Evolutionary conservation across 2,888 invertebrate species (phyloP).

Genomic region (Macrostomum cliftonense): DNA sequence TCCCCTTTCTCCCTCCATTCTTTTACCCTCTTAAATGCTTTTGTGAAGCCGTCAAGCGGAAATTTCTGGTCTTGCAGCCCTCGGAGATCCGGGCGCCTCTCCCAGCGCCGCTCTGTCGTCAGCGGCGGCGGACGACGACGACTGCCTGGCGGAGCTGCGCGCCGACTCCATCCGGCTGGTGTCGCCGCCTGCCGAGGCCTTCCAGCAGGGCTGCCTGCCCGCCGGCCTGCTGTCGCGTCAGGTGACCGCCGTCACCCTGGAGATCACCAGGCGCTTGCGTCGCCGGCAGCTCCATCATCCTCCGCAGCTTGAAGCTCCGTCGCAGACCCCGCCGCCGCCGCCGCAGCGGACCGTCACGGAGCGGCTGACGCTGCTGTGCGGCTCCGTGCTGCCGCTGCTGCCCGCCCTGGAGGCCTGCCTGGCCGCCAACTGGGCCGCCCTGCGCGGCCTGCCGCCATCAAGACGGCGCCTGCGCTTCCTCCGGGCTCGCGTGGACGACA

Average conservation of each 20-base stretch:
- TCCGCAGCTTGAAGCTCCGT: too few relatives aligned
- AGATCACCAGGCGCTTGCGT: slow-evolving; percentile 26
- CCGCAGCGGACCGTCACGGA: slow-evolving; percentile 22
- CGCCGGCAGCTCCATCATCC: slow-evolving; percentile 20
- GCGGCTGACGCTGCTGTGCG: slow-evolving; percentile 26
- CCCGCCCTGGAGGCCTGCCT: slow-evolving; percentile 20
- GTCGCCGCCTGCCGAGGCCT: too few relatives aligned
- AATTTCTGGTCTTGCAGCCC: too few relatives aligned
- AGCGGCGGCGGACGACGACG: too few relatives aligned
- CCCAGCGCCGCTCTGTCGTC: too few relatives aligned
- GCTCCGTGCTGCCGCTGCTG: slow-evolving; percentile 25
- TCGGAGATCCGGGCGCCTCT: too few relatives aligned
- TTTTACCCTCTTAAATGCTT: too few relatives aligned
- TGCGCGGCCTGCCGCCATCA: background rate
- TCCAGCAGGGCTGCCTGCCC: too few relatives aligned
- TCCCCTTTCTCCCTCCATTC: too few relatives aligned
- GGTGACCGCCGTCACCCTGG: slow-evolving; percentile 15
- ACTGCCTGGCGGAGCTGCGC: too few relatives aligned
- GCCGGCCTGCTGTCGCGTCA: background rate
- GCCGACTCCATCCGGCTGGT: too few relatives aligned
- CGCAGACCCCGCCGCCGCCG: slow-evolving; percentile 17
- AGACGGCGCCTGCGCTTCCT: background rate
- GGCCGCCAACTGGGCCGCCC: slow-evolving; percentile 15
- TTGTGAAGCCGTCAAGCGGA: too few relatives aligned
- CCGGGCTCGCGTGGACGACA: background rate